phyloP scores from a whole-genome alignment of 2,113 vertebrate species.

The Colinus virginianus region DNA sequence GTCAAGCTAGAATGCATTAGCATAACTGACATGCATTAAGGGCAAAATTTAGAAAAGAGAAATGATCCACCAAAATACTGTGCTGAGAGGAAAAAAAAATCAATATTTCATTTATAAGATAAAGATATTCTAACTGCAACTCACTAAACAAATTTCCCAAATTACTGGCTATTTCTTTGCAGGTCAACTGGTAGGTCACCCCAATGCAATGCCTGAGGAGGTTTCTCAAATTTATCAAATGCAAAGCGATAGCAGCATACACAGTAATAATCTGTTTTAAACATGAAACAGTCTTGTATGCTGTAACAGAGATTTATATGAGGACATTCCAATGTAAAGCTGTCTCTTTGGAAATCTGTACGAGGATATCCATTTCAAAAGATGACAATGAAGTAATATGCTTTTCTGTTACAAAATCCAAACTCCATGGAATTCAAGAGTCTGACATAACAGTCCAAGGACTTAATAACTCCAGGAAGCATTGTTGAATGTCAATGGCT shows the following conservation, averaged over 20 bases:
- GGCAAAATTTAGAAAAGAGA: background rate
- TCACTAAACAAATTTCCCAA: background rate
- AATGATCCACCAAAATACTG: background rate
- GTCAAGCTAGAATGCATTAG: constrained; percentile 5
- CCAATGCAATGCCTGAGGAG: background rate
- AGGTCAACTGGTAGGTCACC: background rate
- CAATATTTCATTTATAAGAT: background rate
- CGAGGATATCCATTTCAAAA: background rate
- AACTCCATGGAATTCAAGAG: background rate
- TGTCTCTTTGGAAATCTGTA: background rate
- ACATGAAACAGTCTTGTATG: background rate
- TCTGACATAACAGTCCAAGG: background rate
- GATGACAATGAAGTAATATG: background rate
- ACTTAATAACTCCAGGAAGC: background rate
- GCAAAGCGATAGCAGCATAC: background rate
- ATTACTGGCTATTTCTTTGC: background rate
- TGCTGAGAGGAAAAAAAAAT: background rate
- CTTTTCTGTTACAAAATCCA: background rate
- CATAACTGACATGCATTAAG: background rate
- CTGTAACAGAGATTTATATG: background rate
- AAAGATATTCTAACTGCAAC: background rate
- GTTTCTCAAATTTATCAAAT: background rate
- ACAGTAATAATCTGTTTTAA: background rate
- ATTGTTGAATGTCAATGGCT: no score
- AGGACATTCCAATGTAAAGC: background rate